Evolutionary conservation across 2,797 vertebrate species (phyloP).

Genomic region (Acrossocheilus fasciatus): DNA sequence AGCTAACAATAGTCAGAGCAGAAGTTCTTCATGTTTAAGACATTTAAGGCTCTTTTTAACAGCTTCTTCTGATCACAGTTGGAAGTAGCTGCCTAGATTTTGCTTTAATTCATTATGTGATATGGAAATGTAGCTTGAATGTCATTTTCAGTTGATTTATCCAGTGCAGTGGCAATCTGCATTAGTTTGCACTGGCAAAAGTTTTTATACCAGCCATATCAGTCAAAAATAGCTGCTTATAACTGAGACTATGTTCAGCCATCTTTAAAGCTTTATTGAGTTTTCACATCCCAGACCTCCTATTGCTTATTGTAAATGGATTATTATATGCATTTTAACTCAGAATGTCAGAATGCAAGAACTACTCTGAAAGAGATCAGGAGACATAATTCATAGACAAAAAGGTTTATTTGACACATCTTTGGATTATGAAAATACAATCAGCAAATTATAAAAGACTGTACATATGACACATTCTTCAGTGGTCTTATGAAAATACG

Average conservation of each 20-base stretch:
- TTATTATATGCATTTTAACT: neutral
- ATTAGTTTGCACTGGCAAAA: neutral
- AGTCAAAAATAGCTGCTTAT: neutral
- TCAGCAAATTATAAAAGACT: neutral
- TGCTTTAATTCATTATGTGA: neutral
- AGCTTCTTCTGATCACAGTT: neutral
- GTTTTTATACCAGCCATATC: neutral
- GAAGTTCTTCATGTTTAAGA: neutral
- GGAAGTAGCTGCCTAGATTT: neutral
- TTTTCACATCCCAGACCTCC: neutral
- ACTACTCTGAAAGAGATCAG: neutral
- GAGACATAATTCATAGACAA: neutral
- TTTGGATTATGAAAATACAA: neutral
- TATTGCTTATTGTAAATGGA: neutral
- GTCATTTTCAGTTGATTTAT: neutral
- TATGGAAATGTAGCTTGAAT: neutral
- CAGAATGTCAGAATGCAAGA: neutral
- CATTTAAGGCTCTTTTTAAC: neutral
- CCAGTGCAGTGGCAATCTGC: neutral
- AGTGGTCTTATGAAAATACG: no score
- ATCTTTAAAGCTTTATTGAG: neutral
- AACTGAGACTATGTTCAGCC: neutral
- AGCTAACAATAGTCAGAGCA: neutral
- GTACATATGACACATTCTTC: slow-evolving; percentile 8
- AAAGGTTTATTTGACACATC: neutral